phyloP scores from a whole-genome alignment of 2,888 invertebrate genomes.

The Trissonchulus sp. region DNA sequence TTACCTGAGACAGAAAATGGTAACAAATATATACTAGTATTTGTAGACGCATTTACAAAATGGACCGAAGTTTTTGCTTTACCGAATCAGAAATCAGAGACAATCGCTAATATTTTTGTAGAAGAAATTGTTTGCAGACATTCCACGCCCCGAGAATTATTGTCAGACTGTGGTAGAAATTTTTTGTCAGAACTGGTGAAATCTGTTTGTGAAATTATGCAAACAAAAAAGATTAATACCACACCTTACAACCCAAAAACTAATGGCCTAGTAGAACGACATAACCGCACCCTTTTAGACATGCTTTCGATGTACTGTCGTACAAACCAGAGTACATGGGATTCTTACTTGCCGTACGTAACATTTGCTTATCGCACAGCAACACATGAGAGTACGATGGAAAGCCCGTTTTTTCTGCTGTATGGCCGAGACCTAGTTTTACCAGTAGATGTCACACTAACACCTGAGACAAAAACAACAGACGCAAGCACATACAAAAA shows the following conservation, averaged over 20 bases:
- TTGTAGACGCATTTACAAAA: constrained; percentile 37
- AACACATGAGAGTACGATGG: background rate
- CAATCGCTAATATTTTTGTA: constrained; percentile 43
- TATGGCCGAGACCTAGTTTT: background rate
- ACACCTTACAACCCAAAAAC: constrained; percentile 37
- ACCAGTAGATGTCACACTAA: background rate
- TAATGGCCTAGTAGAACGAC: constrained; percentile 43
- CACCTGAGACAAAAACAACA: background rate
- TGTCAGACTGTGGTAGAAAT: constrained; percentile 42
- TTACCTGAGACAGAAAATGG: constrained; percentile 32
- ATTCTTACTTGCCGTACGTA: constrained; percentile 38
- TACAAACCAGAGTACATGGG: constrained; percentile 42
- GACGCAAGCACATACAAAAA: background rate
- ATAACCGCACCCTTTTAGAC: constrained; percentile 39
- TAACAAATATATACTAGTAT: constrained; percentile 39
- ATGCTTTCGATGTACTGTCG: constrained; percentile 40
- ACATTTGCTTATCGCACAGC: constrained; percentile 39
- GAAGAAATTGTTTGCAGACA: constrained; percentile 37
- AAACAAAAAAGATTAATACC: constrained; percentile 33
- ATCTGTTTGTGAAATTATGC: constrained; percentile 34
- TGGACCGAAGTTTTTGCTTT: constrained; percentile 43
- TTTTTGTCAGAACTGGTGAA: constrained; percentile 37
- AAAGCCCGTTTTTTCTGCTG: background rate
- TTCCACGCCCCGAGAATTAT: constrained; percentile 38
- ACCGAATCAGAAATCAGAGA: constrained; percentile 45